Conservation (phyloP, 2,797 vertebrate genomes). For the Psittacula derbiana region DNA sequence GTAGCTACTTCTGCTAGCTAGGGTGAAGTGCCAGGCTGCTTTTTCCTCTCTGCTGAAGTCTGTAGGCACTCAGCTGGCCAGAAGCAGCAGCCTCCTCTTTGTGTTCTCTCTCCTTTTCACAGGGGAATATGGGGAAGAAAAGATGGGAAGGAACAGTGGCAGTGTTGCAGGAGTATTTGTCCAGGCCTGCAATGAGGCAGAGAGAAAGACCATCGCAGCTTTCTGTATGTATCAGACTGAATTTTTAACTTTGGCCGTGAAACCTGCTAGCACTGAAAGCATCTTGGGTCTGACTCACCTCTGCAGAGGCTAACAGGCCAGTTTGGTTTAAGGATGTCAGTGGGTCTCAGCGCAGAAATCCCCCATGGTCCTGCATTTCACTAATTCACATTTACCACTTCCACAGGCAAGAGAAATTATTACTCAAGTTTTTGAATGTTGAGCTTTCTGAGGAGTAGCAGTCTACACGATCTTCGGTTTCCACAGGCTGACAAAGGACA, state of each 20-base stretch:
- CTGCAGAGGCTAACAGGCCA: background rate
- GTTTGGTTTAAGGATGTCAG: background rate
- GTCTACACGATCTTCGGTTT: fast-evolving
- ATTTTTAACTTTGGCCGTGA: background rate
- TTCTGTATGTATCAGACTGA: fast-evolving
- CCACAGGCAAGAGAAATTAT: background rate
- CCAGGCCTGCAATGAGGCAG: background rate
- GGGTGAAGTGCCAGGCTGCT: background rate
- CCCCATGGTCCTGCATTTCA: background rate
- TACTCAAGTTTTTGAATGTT: background rate
- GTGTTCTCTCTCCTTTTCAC: background rate
- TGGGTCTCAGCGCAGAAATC: background rate
- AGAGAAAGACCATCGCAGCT: background rate
- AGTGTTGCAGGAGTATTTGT: fast-evolving
- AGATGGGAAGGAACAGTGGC: background rate
- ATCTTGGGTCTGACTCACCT: background rate
- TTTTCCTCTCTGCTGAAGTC: no score
- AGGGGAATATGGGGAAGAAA: background rate
- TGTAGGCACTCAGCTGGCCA: background rate
- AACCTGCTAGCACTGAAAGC: background rate
- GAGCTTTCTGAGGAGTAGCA: background rate
- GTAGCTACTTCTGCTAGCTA: background rate
- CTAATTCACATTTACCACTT: background rate
- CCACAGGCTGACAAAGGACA: background rate
- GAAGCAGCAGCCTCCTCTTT: background rate